phyloP scores from a whole-genome alignment of 1,140 invertebrate genomes.

The Drosophila orena region DNA sequence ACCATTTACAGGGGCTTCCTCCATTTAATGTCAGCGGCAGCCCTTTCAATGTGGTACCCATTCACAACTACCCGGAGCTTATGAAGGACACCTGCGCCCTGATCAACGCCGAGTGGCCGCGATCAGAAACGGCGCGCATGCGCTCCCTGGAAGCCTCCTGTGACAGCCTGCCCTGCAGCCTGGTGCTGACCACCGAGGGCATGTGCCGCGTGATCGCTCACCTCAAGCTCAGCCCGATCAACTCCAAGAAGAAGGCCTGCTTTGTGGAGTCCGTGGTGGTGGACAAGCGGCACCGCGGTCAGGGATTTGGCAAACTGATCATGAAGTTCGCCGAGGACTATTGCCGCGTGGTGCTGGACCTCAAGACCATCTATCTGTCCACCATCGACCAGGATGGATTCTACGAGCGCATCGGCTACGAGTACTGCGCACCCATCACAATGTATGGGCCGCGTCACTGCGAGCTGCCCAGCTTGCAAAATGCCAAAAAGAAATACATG shows the following conservation, averaged over 20 bases:
- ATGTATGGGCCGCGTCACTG: conserved; percentile 87
- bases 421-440: conserved; percentile 88
- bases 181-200: conserved; percentile 88
- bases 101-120: conserved; percentile 92
- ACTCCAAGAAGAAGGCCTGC: conserved; percentile 88
- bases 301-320: conserved; percentile 90
- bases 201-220: conserved; percentile 88
- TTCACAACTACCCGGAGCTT: conserved; percentile 90
- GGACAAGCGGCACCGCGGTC: conserved; percentile 88
- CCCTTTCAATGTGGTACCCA: conserved; percentile 86
- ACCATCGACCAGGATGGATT: conserved; percentile 92
- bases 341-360: conserved; percentile 86
- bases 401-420: conserved; percentile 91
- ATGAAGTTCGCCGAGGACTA: conserved; percentile 90
- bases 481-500: conserved; percentile 84
- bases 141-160: conserved; percentile 89
- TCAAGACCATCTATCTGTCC: conserved; percentile 89
- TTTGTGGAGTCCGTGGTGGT: conserved; percentile 92
- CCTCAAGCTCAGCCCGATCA: conserved; percentile 90
- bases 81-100: conserved; percentile 88
- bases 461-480: conserved; percentile 78
- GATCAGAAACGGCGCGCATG: conserved; percentile 90
- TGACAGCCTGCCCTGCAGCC: conserved; percentile 89
- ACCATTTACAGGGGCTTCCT: conserved; percentile 79
- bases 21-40: conserved; percentile 83